phyloP scores from a whole-genome alignment of 1,140 invertebrate genomes.

The Drosophila pallidifrons region DNA sequence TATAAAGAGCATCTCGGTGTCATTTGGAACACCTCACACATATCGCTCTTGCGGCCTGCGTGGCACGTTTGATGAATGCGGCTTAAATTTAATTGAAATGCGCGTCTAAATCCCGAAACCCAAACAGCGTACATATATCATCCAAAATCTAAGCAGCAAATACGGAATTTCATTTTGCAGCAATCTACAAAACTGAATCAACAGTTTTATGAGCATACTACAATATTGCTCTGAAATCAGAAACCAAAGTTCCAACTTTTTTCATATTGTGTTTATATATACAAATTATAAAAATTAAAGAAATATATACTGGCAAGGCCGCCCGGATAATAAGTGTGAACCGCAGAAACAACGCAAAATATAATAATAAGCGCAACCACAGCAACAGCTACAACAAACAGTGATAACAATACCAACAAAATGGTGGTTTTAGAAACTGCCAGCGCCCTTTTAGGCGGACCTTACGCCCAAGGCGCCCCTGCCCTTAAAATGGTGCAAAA shows the following conservation, averaged over 20 bases:
- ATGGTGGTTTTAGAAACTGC: slow-evolving; percentile 91
- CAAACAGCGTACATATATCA: slow-evolving; percentile 7
- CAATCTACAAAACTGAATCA: slow-evolving; percentile 40
- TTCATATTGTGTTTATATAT: slow-evolving; percentile 2
- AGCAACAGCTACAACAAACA: slow-evolving; percentile 47
- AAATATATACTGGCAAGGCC: slow-evolving; percentile 17
- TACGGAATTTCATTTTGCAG: slow-evolving; percentile 23
- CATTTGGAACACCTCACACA: slow-evolving; percentile 36
- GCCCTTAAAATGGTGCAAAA: slow-evolving; percentile 95
- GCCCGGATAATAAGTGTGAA: slow-evolving; percentile 38
- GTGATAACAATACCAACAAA: slow-evolving; percentile 59
- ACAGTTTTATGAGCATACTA: slow-evolving; percentile 28
- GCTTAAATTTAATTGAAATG: slow-evolving; percentile 79
- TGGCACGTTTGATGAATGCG: slow-evolving; percentile 67
- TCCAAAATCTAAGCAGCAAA: slow-evolving; percentile 20
- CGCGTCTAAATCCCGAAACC: slow-evolving; percentile 17
- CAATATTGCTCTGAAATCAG: slow-evolving; percentile 28
- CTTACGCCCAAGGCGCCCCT: slow-evolving; percentile 91
- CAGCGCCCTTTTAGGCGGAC: slow-evolving; percentile 88
- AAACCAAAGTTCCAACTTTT: slow-evolving; percentile 36
- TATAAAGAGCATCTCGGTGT: slow-evolving; percentile 36
- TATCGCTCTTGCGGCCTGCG: slow-evolving; percentile 68
- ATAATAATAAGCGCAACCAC: slow-evolving; percentile 34
- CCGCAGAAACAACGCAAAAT: slow-evolving; percentile 55
- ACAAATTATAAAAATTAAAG: slow-evolving; percentile 12